Evolutionary conservation across 2,113 vertebrate species (phyloP).

Genomic region (Oostethus manadensis): DNA sequence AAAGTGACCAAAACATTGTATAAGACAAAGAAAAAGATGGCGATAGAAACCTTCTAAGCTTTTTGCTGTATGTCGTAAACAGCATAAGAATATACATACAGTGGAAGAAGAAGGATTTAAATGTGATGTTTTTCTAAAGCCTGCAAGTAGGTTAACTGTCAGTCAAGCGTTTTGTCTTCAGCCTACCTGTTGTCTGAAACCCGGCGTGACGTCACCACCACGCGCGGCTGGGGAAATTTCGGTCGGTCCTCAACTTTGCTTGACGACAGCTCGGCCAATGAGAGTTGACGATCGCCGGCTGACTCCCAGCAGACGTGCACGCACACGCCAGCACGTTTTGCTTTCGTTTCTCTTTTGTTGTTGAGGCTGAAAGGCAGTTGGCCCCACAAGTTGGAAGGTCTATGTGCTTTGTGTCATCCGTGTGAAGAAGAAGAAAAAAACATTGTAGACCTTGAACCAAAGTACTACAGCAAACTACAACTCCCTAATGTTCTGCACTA

Average conservation of each 20-base stretch:
- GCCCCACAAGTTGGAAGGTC: background rate
- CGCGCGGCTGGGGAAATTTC: conserved; percentile 24
- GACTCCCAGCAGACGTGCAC: conserved; percentile 16
- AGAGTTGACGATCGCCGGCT: conserved; percentile 41
- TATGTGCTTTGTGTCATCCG: background rate
- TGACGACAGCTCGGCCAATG: conserved; percentile 64
- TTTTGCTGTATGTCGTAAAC: background rate
- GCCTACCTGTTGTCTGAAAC: conserved; percentile 55
- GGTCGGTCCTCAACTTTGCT: conserved; percentile 21
- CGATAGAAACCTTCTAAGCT: background rate
- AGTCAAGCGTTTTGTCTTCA: conserved; percentile 40
- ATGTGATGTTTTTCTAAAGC: conserved; percentile 1
- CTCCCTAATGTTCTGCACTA: background rate
- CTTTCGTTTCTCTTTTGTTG: conserved; percentile 59
- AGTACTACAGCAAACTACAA: background rate
- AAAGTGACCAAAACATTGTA: too few relatives aligned
- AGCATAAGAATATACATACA: background rate
- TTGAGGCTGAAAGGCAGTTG: conserved; percentile 18
- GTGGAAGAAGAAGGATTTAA: background rate
- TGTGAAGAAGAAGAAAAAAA: background rate
- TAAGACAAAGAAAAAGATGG: background rate
- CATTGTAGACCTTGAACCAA: background rate
- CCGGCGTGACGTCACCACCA: conserved; percentile 46
- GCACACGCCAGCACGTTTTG: conserved; percentile 29
- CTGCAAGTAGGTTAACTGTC: conserved; percentile 9